Base-by-base conservation (phyloP, 2,888 invertebrate genomes). In the Volucella inanis region DNA sequence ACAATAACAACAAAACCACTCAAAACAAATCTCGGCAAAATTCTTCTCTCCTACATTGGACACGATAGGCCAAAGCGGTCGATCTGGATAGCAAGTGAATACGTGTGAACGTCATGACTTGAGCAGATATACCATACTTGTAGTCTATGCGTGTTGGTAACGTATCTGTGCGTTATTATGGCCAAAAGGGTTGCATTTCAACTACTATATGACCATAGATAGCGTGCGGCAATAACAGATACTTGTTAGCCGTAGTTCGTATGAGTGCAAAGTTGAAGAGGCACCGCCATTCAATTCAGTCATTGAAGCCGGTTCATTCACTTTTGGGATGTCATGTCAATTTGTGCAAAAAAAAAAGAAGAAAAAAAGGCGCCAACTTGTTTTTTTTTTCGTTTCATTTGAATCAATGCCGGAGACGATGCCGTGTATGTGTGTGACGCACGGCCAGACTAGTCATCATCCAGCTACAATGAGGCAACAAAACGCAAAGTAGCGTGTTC, bases 401-500 rank as follows among this genome's bases (percentile, higher is more conserved):
- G 71, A 81, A 76, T 80, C 80, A 80, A 80, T 84, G 79, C 54
- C 74, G 49, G 54, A 38, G 18, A 18, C 38, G 22, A 41, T 71
- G 59, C 62, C 68, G 47, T 78, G 49, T 41, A 18, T 39, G 14
- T 39, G 50, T 61, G 62, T 67, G 85, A 85, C 85, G 85, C 85
- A 85, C 76, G 81, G 76, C 72, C 76, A 43, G 62, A 31, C 22
- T 3, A 52, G 31, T 31, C 52, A 15, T 50, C 71, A 76, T 52
- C 79, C 64, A 79, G 74, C 74, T 71, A 76, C 76, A 59, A 85
- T 77, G 85, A 81, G 70, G 62, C 45, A 55, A 85, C 75, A 85
- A 85, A 85, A 85, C 85, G 85, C 85, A 81, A 81, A 81, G 76
- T 85, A 81, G 85, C 85, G 85, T 85, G 85, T 76, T 84, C 79